Conservation (phyloP, 2,113 vertebrate species). For the Gracilinanus agilis region DNA sequence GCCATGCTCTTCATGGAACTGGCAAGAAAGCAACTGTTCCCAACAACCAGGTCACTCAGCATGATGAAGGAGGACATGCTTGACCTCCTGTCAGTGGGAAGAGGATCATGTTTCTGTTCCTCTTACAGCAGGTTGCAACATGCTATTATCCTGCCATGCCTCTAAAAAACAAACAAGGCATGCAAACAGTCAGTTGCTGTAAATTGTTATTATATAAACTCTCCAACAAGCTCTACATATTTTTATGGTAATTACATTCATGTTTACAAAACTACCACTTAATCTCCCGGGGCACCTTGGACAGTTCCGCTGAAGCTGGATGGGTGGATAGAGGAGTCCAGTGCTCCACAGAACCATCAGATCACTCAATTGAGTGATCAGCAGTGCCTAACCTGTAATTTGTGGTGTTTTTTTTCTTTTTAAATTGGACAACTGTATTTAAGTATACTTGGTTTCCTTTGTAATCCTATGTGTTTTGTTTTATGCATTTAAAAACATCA, state of each 20-base stretch:
- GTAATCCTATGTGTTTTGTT: background rate
- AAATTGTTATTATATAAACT: conserved; percentile 39
- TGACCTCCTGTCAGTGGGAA: conserved; percentile 57
- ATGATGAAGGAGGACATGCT: background rate
- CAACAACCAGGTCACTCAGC: conserved; percentile 38
- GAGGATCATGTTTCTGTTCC: conserved; percentile 34
- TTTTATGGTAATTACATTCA: conserved; percentile 53
- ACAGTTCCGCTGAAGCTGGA: conserved; percentile 31
- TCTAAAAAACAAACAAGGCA: conserved; percentile 58
- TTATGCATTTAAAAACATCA: background rate
- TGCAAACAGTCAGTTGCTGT: conserved; percentile 19
- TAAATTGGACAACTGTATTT: background rate
- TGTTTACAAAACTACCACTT: conserved; percentile 52
- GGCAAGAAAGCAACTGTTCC: conserved; percentile 40
- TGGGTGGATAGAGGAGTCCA: background rate
- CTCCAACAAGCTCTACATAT: conserved; percentile 16
- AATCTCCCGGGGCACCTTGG: conserved; percentile 3
- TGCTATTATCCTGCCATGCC: conserved; percentile 47
- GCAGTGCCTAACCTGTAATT: background rate
- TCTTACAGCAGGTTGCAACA: conserved; percentile 26
- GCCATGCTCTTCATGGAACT: conserved; percentile 7
- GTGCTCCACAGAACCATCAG: conserved; percentile 7
- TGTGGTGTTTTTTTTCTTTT: background rate
- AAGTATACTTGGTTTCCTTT: background rate
- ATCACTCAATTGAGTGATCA: conserved; percentile 28